Percentiles rank a stretch among this genome's conserved stretches.
phyloP scores from a whole-genome alignment of 2,797 vertebrate species.

The Lepus townsendii region DNA sequence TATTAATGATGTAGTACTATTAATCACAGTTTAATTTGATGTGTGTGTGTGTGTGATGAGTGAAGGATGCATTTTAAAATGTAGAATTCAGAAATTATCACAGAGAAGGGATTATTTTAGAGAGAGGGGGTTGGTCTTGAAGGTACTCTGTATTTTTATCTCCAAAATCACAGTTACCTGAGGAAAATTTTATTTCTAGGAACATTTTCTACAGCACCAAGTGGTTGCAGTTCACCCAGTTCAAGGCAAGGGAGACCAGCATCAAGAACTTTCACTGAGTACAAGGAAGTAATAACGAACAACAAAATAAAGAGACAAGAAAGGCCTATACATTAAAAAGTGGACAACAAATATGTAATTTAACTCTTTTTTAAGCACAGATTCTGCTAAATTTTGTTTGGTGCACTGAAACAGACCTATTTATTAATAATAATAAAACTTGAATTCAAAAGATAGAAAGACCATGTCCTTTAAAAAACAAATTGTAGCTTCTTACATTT shows the following conservation, averaged over 20 bases:
- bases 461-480: conserved; percentile 48
- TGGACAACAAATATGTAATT: background rate
- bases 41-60: background rate
- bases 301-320: background rate
- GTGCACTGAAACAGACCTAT: background rate
- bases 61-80: conserved; percentile 15
- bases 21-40: conserved; percentile 28
- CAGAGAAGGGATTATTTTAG: conserved; percentile 13
- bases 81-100: background rate
- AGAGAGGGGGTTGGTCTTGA: background rate
- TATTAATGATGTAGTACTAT: conserved; percentile 3
- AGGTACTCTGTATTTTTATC: background rate
- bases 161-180: conserved; percentile 34
- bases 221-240: background rate
- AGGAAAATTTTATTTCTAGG: conserved; percentile 35
- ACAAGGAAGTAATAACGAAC: background rate
- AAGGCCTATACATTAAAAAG: background rate
- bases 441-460: conserved; percentile 57
- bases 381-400: conserved; percentile 39
- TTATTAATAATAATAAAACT: conserved; percentile 17
- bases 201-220: background rate
- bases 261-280: background rate
- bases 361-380: background rate
- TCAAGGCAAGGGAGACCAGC: background rate
- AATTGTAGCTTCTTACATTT: conserved; percentile 58